Evolutionary conservation across 2,888 invertebrate species (phyloP).

Genomic region (Caenorhabditis imperialis): DNA sequence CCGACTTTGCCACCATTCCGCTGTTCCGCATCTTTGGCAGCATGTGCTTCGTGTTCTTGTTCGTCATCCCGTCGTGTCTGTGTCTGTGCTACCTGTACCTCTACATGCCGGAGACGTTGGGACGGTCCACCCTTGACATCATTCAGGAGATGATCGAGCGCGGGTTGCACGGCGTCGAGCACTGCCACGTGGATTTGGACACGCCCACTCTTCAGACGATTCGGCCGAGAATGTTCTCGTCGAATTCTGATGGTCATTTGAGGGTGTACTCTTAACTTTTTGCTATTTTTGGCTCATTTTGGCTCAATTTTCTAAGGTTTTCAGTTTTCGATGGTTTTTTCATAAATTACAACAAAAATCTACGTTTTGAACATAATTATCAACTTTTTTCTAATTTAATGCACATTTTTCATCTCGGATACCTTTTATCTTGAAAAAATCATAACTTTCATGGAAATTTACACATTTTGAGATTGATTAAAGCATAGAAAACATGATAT

Average conservation of each 20-base stretch:
- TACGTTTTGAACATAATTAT: too few species aligned
- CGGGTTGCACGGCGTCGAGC: conserved; percentile 6
- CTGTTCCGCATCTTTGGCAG: conserved; percentile 71
- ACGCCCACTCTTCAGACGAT: conserved; percentile 16
- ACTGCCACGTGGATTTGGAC: conserved; percentile 10
- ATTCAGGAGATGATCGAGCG: conserved; percentile 57
- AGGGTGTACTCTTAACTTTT: conserved; percentile 28
- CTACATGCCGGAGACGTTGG: conserved; percentile 71
- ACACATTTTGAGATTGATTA: too few species aligned
- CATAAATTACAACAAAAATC: too few species aligned
- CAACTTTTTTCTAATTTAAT: too few species aligned
- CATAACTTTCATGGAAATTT: too few species aligned
- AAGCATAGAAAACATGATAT: too few species aligned
- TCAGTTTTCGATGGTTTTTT: too few species aligned
- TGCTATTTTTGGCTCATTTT: too few species aligned
- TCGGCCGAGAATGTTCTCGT: conserved; percentile 15
- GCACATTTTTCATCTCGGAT: too few species aligned
- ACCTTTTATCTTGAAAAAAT: too few species aligned
- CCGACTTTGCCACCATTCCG: conserved; percentile 71
- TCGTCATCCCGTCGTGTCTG: conserved; percentile 69
- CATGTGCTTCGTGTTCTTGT: conserved; percentile 66
- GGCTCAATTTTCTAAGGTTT: too few species aligned
- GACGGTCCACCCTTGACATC: conserved; percentile 65
- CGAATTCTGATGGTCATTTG: conserved; percentile 3
- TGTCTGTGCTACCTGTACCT: conserved; percentile 67